Conservation (phyloP, 2,888 invertebrate species). For the Cryptophagus acutangulus region DNA sequence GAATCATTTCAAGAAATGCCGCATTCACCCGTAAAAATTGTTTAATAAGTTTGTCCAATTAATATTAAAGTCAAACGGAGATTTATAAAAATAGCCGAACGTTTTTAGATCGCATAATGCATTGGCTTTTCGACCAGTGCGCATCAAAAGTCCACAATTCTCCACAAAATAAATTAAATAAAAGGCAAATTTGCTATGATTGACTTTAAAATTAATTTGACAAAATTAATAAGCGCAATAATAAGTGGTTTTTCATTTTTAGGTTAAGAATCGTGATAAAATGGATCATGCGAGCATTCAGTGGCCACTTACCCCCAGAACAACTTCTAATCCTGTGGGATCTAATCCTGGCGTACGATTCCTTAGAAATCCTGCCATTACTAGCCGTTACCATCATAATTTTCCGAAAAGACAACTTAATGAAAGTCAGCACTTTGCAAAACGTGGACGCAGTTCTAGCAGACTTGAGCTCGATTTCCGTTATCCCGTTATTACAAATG, state of each 20-base stretch:
- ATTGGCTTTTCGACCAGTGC: no score
- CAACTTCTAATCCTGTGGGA: slow-evolving; percentile 93
- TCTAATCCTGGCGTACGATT: slow-evolving; percentile 85
- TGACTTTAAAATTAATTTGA: not conserved
- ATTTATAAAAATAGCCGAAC: no score
- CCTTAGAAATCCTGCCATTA: slow-evolving; percentile 82
- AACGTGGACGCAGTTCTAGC: slow-evolving; percentile 83
- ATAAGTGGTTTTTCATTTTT: slow-evolving; percentile 18
- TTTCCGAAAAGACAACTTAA: slow-evolving; percentile 79
- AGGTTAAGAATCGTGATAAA: slow-evolving; percentile 90
- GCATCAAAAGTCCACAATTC: no score
- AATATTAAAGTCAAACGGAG: no score
- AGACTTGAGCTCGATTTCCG: slow-evolving; percentile 80
- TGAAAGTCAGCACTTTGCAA: slow-evolving; percentile 68
- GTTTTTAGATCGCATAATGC: no score
- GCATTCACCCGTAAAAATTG: slow-evolving; percentile 82
- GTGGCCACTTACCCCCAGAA: slow-evolving; percentile 89
- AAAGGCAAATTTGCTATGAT: not conserved
- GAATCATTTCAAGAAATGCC: slow-evolving; percentile 83
- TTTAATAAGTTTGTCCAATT: no score
- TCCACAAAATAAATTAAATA: no score
- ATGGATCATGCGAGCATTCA: slow-evolving; percentile 95
- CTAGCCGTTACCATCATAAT: slow-evolving; percentile 79
- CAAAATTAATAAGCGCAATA: slow-evolving; percentile 1
- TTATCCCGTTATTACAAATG: slow-evolving; percentile 78